phyloP scores from a whole-genome alignment of 2,797 vertebrate genomes.

The Cossypha polioptera region DNA sequence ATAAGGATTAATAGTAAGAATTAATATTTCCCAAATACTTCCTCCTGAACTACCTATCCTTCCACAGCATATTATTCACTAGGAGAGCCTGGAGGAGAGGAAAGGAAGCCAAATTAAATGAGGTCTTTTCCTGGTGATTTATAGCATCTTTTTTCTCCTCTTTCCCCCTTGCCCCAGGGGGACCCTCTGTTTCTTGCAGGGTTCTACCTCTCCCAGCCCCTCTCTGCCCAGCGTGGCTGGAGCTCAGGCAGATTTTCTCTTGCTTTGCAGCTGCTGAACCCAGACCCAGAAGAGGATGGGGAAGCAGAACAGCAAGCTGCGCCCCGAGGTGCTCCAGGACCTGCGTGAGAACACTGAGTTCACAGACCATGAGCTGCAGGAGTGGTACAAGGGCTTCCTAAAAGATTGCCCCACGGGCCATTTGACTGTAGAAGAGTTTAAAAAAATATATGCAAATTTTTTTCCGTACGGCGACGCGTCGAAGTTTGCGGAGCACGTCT shows the following conservation, averaged over 20 bases:
- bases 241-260: neutral
- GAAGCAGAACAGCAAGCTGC: constrained; percentile 88
- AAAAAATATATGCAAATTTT: constrained; percentile 90
- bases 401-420: constrained; percentile 88
- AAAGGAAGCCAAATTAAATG: neutral
- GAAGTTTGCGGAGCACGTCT: constrained; percentile 87
- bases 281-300: constrained; percentile 75
- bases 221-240: neutral
- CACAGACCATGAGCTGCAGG: constrained; percentile 87
- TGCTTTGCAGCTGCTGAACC: constrained; percentile 54
- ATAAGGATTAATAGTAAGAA: neutral
- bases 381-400: constrained; percentile 90
- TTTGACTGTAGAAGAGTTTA: constrained; percentile 88
- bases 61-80: neutral
- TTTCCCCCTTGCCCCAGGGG: neutral
- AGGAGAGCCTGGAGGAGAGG: neutral
- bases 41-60: neutral
- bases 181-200: neutral
- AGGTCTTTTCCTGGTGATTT: neutral
- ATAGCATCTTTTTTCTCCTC: neutral
- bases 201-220: neutral
- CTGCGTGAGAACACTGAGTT: constrained; percentile 87
- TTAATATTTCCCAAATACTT: neutral
- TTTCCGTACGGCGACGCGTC: constrained; percentile 86
- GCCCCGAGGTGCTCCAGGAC: constrained; percentile 86